phyloP scores from a whole-genome alignment of 2,888 invertebrate genomes.

The Podotricha telesiphe region DNA sequence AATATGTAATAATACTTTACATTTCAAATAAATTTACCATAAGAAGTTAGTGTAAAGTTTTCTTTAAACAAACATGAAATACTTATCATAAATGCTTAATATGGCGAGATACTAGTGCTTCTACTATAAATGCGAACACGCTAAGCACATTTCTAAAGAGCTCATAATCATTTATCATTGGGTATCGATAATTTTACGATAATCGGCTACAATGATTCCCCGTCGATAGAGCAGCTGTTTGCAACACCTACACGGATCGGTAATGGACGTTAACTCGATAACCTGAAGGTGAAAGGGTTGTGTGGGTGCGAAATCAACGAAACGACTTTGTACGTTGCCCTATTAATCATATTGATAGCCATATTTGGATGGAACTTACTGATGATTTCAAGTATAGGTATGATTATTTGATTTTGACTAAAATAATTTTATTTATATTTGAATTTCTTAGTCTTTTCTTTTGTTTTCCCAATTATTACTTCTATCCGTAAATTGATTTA shows the following conservation, averaged over 20 bases:
- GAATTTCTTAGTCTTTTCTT: no score
- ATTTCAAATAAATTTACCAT: neutral
- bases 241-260: slow-evolving; percentile 51
- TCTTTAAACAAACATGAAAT: slow-evolving; percentile 2
- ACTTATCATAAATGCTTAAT: slow-evolving; percentile 12
- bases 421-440: neutral
- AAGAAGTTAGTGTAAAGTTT: neutral
- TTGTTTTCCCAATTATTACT: neutral
- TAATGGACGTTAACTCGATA: slow-evolving; percentile 57
- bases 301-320: slow-evolving; percentile 43
- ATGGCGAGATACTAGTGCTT: slow-evolving; percentile 20
- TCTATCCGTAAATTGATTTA: neutral
- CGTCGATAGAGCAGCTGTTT: slow-evolving; percentile 53
- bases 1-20: neutral
- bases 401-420: neutral
- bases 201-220: slow-evolving; percentile 51
- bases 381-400: neutral
- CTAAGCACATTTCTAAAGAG: slow-evolving; percentile 35
- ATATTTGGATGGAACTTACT: slow-evolving; percentile 17
- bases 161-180: slow-evolving; percentile 46
- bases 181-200: slow-evolving; percentile 47
- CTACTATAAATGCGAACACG: slow-evolving; percentile 25
- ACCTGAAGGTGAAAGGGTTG: slow-evolving; percentile 47
- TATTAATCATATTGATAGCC: slow-evolving; percentile 46
- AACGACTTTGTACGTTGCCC: slow-evolving; percentile 50